A percentile compares a stretch with the other conserved stretches of the same genome.
Conservation (phyloP, 2,113 vertebrate genomes). For the Paradisaea rubra region DNA sequence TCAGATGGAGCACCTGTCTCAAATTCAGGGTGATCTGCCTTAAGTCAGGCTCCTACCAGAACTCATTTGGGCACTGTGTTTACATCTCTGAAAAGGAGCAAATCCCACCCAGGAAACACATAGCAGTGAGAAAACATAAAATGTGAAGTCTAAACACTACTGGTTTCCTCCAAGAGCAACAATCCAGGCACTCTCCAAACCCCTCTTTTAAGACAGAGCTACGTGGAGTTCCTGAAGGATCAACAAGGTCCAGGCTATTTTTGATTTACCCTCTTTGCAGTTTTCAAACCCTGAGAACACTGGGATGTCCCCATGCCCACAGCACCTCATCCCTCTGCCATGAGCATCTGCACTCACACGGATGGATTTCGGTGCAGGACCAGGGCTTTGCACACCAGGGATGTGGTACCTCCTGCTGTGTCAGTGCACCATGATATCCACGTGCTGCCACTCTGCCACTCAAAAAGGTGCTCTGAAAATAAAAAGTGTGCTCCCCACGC, state of each 20-base stretch:
- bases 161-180: background rate
- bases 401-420: background rate
- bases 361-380: background rate
- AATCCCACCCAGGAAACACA: background rate
- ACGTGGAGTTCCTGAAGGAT: background rate
- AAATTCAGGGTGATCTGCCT: background rate
- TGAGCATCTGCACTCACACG: fast-evolving
- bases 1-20: background rate
- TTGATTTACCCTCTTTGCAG: background rate
- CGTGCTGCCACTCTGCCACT: background rate
- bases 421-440: fast-evolving
- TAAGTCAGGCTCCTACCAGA: background rate
- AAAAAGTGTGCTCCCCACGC: background rate
- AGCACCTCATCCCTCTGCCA: background rate
- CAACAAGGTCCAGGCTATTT: background rate
- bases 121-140: background rate
- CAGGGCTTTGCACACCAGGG: background rate
- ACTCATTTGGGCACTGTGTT: background rate
- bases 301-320: background rate
- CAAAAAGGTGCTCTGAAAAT: background rate
- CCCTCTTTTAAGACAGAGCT: background rate
- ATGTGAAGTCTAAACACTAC: background rate
- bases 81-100: background rate
- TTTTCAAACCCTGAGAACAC: background rate
- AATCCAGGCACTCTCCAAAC: background rate